Evolutionary conservation across 2,113 vertebrate genomes (phyloP).

Genomic region (Microcebus griseorufus): DNA sequence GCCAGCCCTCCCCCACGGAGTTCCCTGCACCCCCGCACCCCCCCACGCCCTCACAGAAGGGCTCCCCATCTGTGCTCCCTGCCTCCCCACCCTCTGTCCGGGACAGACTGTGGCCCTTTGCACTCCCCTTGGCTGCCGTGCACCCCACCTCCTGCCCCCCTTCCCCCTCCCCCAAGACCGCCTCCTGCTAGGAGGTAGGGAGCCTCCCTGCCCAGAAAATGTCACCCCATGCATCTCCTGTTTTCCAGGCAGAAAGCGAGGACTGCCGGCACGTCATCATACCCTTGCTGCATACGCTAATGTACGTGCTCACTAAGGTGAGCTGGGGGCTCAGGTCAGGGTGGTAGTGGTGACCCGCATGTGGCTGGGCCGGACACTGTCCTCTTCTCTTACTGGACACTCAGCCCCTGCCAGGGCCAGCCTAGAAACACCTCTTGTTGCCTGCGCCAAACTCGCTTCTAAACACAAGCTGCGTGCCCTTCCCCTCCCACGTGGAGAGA

Average conservation of each 20-base stretch:
- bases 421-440: neutral
- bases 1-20: neutral
- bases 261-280: slow-evolving; percentile 89
- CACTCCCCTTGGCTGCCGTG: neutral
- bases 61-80: fast-evolving
- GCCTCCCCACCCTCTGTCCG: neutral
- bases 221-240: neutral
- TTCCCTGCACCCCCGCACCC: neutral
- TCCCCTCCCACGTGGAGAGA: neutral
- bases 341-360: fast-evolving
- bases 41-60: neutral
- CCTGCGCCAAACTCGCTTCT: neutral
- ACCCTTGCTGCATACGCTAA: slow-evolving; percentile 94
- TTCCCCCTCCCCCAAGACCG: neutral
- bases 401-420: neutral
- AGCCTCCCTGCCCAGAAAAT: neutral
- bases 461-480: neutral
- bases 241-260: slow-evolving; percentile 89
- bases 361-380: neutral
- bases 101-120: neutral
- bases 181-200: neutral
- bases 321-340: neutral
- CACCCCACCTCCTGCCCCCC: no score
- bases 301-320: slow-evolving; percentile 94
- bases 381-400: neutral